Conservation (phyloP, 2,888 invertebrate species). For the Athetis lepigone region DNA sequence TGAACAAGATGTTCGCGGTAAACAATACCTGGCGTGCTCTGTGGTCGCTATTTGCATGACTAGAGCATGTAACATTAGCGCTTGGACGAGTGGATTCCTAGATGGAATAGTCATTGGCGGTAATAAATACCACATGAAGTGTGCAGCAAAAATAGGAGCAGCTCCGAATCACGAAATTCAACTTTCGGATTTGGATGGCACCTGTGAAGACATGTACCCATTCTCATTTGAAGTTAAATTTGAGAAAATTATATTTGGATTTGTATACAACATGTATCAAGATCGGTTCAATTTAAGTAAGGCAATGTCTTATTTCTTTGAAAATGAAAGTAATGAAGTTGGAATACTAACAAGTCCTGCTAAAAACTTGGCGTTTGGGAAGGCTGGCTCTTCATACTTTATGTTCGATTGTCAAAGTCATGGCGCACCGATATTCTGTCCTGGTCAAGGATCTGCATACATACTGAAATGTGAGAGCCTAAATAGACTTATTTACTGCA, state of each 20-base stretch:
- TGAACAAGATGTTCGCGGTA: constrained; percentile 88
- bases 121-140: constrained; percentile 89
- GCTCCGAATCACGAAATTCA: constrained; percentile 90
- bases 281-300: constrained; percentile 92
- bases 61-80: constrained; percentile 90
- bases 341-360: constrained; percentile 90
- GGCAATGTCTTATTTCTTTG: constrained; percentile 91
- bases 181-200: constrained; percentile 89
- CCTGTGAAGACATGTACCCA: constrained; percentile 90
- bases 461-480: constrained; percentile 91
- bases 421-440: constrained; percentile 91
- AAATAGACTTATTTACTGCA: constrained; percentile 91
- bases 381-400: constrained; percentile 90
- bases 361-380: constrained; percentile 90
- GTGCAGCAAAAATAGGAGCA: constrained; percentile 80
- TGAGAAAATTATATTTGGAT: constrained; percentile 91
- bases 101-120: constrained; percentile 92
- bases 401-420: constrained; percentile 92
- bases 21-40: constrained; percentile 91
- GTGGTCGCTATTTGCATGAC: constrained; percentile 91
- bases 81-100: constrained; percentile 92
- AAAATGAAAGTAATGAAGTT: constrained; percentile 83
- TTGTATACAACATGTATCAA: constrained; percentile 90
- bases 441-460: constrained; percentile 91
- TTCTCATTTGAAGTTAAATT: constrained; percentile 90